Evolutionary conservation across 2,888 invertebrate species (phyloP).

Genomic region (Chrysodeixis includens): DNA sequence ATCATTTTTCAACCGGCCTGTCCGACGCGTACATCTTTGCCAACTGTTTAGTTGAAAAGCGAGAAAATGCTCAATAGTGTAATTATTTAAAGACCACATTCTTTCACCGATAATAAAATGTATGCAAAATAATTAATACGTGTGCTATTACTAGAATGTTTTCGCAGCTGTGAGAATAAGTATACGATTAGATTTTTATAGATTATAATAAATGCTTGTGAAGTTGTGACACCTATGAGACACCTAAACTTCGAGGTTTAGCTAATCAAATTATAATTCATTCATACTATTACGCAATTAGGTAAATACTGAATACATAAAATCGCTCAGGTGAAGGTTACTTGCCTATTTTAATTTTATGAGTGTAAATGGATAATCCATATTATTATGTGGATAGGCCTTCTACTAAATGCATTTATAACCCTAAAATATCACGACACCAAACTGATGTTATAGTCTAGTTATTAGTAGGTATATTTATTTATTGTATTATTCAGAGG

Average conservation of each 20-base stretch:
- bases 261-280: conserved; percentile 1
- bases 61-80: conserved; percentile 1
- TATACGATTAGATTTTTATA: conserved; percentile 1
- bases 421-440: no score
- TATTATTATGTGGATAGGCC: no score
- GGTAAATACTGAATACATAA: conserved; percentile 4
- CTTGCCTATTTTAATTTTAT: not conserved
- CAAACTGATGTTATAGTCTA: no score
- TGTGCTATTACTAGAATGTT: conserved; percentile 4
- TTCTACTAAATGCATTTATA: not conserved
- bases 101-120: not conserved
- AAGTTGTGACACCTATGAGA: not conserved
- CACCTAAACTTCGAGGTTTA: not conserved
- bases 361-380: not conserved
- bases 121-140: conserved; percentile 4
- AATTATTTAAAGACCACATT: conserved; percentile 4
- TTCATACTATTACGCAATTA: not conserved
- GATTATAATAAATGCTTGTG: no score
- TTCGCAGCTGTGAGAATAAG: not conserved
- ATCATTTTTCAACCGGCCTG: conserved; percentile 4
- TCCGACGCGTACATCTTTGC: conserved; percentile 2
- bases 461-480: no score
- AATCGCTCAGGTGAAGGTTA: not conserved
- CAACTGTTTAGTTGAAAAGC: conserved; percentile 4
- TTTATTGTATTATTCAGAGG: no score